Base-by-base conservation (phyloP, 2,113 vertebrate species). In the Python bivittatus region DNA sequence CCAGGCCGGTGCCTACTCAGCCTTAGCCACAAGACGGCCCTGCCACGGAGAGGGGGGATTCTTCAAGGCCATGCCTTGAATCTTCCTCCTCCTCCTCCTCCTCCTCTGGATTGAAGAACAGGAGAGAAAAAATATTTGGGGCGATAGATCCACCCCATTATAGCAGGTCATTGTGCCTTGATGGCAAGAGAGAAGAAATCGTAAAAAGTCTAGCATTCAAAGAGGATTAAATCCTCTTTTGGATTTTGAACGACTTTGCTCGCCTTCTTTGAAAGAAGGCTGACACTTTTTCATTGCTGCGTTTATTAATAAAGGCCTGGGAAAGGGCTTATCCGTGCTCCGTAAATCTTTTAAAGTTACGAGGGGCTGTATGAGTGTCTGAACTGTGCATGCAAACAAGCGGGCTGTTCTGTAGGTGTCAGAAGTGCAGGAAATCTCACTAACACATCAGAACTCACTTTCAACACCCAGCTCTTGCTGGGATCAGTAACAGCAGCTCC, bases 231-330 rank as follows among this genome's bases (percentile, higher is more conserved):
- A 97, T 95, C 94, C 95, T 95, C 94, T 91, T 93, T 92, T 13
- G 94, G 94, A 94, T 96, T 95, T 96, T 88, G 54, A 72, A 2
- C 1, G 92, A 58, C 92, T 95, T 13, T 72, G 48, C 0, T 12
- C 93, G 90, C 89, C 92, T 93, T 90, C 92, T 93, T 90, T 12
- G 93, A 15, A 91, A 79, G 87, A 91, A 84, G 83, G 93, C 94
- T 93, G 48, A 64, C 96, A 93, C 88, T 94, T 96, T 97, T 86
- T 91, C 92, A 85, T 93, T 87, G 93, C 95, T 0, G 60, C 56
- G 0, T 95, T 48, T 96, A 93, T 94, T 96, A 95, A 96, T 93
- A 95, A 95, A 96, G 95, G 93, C 92, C 93, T 94, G 93, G 94
- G 87, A 93, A 95, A 97, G 94, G 56, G 56, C 94, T 97, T 93